These are phyloP conservation scores for Malurus alboscapulatus DNA, from an alignment of 2,113 vertebrate species.

Conservation along the genomic window DNA sequence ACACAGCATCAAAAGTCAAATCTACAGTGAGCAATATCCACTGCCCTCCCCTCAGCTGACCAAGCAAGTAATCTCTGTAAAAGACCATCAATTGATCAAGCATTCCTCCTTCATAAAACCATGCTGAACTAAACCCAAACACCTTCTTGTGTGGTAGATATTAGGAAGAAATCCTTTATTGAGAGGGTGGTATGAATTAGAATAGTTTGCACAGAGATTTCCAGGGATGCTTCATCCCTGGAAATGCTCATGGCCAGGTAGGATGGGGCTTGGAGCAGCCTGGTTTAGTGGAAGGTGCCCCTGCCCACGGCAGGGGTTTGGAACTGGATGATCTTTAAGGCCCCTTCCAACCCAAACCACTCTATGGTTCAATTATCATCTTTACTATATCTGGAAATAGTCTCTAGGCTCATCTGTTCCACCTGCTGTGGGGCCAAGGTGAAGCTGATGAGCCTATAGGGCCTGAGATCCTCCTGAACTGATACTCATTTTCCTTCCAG, in stretches of 20 bases:
- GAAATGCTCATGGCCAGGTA: neutral
- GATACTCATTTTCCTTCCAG: neutral
- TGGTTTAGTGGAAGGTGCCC: neutral
- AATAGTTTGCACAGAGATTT: neutral
- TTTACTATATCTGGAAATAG: neutral
- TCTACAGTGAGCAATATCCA: neutral
- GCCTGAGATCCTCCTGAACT: neutral
- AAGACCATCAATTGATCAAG: neutral
- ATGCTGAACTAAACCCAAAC: neutral
- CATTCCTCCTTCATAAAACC: neutral
- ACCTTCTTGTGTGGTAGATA: neutral
- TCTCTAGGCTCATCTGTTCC: neutral
- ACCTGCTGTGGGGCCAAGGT: neutral
- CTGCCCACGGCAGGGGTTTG: neutral
- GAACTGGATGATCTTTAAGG: neutral
- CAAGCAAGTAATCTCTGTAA: neutral
- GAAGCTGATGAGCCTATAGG: neutral
- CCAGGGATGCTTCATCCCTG: neutral
- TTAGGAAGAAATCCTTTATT: neutral
- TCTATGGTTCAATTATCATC: neutral
- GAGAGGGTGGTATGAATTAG: neutral
- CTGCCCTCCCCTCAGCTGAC: neutral
- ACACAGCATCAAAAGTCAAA: neutral
- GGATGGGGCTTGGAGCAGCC: neutral
- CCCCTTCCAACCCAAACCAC: neutral